Evolutionary conservation across 2,113 vertebrate genomes (phyloP), one percentile per base, ranked within the genome.

Genomic region (Panurus biarmicus): DNA sequence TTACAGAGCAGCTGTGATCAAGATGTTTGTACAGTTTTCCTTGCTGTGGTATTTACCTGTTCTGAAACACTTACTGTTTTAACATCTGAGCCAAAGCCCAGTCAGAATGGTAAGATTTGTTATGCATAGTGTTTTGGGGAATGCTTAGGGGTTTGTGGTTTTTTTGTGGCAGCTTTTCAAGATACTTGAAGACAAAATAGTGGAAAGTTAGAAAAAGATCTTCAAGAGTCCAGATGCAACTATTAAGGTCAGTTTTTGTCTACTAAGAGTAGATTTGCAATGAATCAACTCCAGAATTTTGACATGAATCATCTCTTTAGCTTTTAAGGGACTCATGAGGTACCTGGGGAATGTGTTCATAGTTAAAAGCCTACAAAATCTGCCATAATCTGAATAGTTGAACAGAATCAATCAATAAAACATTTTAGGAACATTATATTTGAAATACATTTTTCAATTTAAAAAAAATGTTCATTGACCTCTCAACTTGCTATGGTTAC

Each of bases 1-100:
- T 95, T 90, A n/a, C 0, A 73, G 45, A 92, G 91, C 96, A 97
- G 94, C 95, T 97, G 96, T 44, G 51, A 92, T 92, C 97, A 97
- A 97, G 96, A 97, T 97, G 96, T 95, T 69, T 80, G 67, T 40
- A 51, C 8, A 14, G 12, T 84, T 95, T 87, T 62, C 36, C 82
- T 84, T 92, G 45, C 89, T 79, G 44, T 82, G 83, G 83, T 91
- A 53, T 96, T 92, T 97, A 97, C 94, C 93, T 96, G 84, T 88
- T 89, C 72, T 58, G 44, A 87, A 90, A 86, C 40, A 67, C 16
- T 82, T 67, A 36, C 51, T 89, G 60, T 23, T 91, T 71, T 81
- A 72, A 44, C 40, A 54, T 79, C 65, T 84, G 82, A 81, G 61
- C 78, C 75, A 92, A 95, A 91, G 40, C 57, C 64, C 36, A 75